Conservation (phyloP, 2,888 invertebrate species). For the Pollenia amentaria region DNA sequence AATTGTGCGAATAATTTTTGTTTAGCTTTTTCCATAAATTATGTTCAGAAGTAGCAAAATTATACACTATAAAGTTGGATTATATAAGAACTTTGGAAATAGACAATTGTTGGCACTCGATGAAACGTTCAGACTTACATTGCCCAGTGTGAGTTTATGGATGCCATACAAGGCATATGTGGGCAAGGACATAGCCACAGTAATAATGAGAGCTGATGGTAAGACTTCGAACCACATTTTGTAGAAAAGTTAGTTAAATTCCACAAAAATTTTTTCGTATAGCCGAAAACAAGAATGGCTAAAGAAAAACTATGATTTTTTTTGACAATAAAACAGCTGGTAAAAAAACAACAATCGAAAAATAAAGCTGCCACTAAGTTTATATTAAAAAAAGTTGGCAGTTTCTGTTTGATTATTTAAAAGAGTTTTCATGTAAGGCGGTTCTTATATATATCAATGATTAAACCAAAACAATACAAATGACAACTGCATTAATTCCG, state of each 20-base stretch:
- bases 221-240: constrained; percentile 91
- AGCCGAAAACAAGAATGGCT: constrained; percentile 3
- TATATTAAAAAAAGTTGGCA: background rate
- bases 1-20: background rate
- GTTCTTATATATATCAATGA: background rate
- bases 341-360: background rate
- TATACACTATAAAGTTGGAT: constrained; percentile 76
- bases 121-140: constrained; percentile 85
- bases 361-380: constrained; percentile 4
- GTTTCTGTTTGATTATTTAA: background rate
- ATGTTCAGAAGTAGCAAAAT: constrained; percentile 78
- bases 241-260: constrained; percentile 4
- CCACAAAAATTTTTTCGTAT: background rate
- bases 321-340: constrained; percentile 41
- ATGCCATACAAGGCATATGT: constrained; percentile 87
- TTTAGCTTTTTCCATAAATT: constrained; percentile 2
- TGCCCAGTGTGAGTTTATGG: constrained; percentile 87
- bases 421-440: constrained; percentile 5
- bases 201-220: constrained; percentile 87
- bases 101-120: constrained; percentile 21
- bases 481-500: constrained; percentile 70
- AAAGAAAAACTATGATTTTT: background rate
- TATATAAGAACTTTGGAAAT: constrained; percentile 81
- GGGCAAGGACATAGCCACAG: constrained; percentile 87
- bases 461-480: constrained; percentile 57